Conservation (phyloP, 2,797 vertebrate species). For the Urophycis tenuis region DNA sequence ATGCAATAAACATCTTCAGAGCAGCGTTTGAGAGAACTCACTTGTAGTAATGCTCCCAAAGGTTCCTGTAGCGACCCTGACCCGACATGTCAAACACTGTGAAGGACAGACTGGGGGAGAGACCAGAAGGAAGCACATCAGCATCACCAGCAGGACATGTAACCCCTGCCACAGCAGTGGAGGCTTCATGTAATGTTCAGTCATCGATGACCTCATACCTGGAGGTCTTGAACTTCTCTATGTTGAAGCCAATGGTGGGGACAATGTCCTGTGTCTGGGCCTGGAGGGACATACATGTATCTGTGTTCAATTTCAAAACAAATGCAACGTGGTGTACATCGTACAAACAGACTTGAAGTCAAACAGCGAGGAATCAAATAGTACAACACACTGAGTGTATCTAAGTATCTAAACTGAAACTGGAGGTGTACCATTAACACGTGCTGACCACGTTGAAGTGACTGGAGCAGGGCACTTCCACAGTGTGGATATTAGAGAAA, state of each 20-base stretch:
- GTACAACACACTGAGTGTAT: not conserved
- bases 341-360: no score
- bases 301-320: not conserved
- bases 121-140: not conserved
- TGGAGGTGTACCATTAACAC: not conserved
- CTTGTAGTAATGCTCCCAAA: slow-evolving; percentile 99
- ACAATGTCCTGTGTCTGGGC: slow-evolving; percentile 96
- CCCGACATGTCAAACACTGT: slow-evolving; percentile 99
- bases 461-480: not conserved
- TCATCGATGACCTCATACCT: slow-evolving; percentile 67
- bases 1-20: not conserved
- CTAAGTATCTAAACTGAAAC: no score
- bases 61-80: slow-evolving; percentile 95
- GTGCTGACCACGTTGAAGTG: not conserved
- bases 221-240: slow-evolving; percentile 98
- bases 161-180: no score
- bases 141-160: not conserved
- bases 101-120: slow-evolving; percentile 82
- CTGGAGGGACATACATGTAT: slow-evolving; percentile 55
- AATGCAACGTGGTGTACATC: not conserved
- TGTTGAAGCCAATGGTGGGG: slow-evolving; percentile 97
- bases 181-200: not conserved
- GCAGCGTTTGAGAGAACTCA: slow-evolving; percentile 63
- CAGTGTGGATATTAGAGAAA: no score
- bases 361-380: no score